A percentile compares a stretch with the other conserved stretches of the same genome.
These are phyloP conservation scores for Chaetodon trifascialis DNA, from an alignment of 2,113 vertebrate genomes.

Conservation along the genomic window DNA sequence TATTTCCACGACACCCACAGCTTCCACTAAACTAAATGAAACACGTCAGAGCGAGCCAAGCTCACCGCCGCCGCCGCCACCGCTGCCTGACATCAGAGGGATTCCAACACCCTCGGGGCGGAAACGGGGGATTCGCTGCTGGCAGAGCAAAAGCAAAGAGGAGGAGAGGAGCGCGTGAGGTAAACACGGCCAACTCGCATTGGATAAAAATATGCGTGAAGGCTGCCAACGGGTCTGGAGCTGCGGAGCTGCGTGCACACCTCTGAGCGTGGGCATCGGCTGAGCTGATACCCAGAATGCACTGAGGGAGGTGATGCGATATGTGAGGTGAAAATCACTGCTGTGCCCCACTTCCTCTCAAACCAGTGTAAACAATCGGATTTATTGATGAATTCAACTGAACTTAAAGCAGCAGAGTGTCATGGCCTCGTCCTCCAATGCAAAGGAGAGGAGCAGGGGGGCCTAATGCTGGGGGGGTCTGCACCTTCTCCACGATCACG, in stretches of 20 bases:
- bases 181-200: not conserved
- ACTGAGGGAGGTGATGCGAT: not conserved
- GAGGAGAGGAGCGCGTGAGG: constrained; percentile 6
- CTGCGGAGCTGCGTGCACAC: constrained; percentile 13
- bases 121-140: constrained; percentile 34
- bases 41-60: constrained; percentile 18
- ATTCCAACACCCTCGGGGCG: constrained; percentile 20
- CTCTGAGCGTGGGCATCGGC: constrained; percentile 13
- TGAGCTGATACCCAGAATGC: constrained; percentile 4
- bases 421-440: not conserved
- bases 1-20: constrained; percentile 32
- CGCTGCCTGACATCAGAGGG: constrained; percentile 32
- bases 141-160: not conserved
- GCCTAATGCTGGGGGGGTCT: not conserved
- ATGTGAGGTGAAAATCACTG: not conserved
- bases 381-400: no score
- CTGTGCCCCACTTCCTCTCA: no score
- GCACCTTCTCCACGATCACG: not conserved
- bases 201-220: constrained; percentile 7
- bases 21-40: constrained; percentile 40
- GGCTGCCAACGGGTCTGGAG: constrained; percentile 14
- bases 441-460: no score
- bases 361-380: no score
- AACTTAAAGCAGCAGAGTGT: not conserved
- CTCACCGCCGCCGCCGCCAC: not conserved